Evolutionary conservation across 2,888 invertebrate species (phyloP), one percentile per base, ranked within the genome.

Genomic region (Drosophila demipolita): DNA sequence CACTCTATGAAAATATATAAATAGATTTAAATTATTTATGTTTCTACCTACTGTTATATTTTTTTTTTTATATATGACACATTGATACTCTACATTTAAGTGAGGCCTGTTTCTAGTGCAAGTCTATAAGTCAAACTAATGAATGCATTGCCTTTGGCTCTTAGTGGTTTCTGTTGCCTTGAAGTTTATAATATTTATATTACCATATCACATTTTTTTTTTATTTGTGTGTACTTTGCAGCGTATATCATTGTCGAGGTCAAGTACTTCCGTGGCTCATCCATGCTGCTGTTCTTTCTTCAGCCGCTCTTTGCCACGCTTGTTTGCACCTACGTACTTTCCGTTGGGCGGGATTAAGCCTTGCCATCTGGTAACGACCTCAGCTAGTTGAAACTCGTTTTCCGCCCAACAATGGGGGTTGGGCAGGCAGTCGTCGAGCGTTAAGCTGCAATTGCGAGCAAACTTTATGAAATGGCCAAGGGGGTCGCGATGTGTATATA

Each of bases 321-420:
- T 83, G 83, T 78, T 82, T 80, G 75, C 81, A 83, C 83, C 83
- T 77, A 71, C 63, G 69, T 73, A 61, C 57, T 64, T 75, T 66
- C 3, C 63, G 59, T 66, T 72, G 63, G 77, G 63, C 60, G 65
- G 73, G 67, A 69, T 89, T 89, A 89, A 85, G 89, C 77, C 73
- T 68, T 73, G 66, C 76, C 84, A 89, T 84, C 85, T 89, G 85
- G 80, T 86, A 86, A 89, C 90, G 88, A 86, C 88, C 88, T 87
- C 78, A 80, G 83, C 75, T 73, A 82, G 82, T 79, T 73, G 80
- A 72, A 70, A 62, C 87, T 75, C 84, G 79, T 87, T 87, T 72
- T 61, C 70, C 53, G 57, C 73, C 71, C 62, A 68, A 70, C 66
- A 49, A 65, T 33, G 50, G 61, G 68, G 63, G 71, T 71, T 58